Conservation (phyloP, 2,113 vertebrate genomes). For the Alosa alosa region DNA sequence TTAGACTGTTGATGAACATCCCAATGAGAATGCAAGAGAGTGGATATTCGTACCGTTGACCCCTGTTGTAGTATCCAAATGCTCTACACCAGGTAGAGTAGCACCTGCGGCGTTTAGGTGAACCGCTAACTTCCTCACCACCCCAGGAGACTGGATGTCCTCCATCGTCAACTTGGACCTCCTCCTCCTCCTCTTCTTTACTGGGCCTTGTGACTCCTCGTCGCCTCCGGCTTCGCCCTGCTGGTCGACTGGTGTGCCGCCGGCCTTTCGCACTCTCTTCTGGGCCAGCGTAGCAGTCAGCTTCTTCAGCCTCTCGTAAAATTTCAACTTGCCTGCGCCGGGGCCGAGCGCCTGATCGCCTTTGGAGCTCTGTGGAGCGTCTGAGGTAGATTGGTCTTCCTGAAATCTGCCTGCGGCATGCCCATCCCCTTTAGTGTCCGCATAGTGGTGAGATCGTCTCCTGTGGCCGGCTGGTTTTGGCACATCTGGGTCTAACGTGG, state of each 20-base stretch:
- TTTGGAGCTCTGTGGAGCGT: conserved; percentile 27
- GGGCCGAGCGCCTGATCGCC: conserved; percentile 61
- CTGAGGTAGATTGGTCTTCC: not conserved
- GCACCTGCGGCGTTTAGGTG: conserved; percentile 40
- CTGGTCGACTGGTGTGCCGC: conserved; percentile 22
- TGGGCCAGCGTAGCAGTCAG: conserved; percentile 65
- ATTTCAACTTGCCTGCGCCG: conserved; percentile 77
- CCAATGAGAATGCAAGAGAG: not conserved
- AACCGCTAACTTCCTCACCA: conserved; percentile 72
- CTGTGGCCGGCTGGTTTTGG: conserved; percentile 5
- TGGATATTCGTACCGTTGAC: not conserved
- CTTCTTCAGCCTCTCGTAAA: conserved; percentile 81
- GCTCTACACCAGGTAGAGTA: not conserved
- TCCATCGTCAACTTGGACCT: conserved; percentile 70
- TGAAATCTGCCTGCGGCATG: not conserved
- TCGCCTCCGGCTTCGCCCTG: conserved; percentile 24
- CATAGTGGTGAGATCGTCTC: not conserved
- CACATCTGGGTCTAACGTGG: not conserved
- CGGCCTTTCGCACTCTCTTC: conserved; percentile 54
- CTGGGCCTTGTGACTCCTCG: conserved; percentile 9
- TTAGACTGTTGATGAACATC: not conserved
- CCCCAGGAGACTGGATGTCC: conserved; percentile 70
- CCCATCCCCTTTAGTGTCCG: not conserved
- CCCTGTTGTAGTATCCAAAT: conserved; percentile 17
- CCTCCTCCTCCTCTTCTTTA: conserved; percentile 61